Evolutionary conservation across 2,888 invertebrate genomes (phyloP).

Genomic region (Nineta flava): DNA sequence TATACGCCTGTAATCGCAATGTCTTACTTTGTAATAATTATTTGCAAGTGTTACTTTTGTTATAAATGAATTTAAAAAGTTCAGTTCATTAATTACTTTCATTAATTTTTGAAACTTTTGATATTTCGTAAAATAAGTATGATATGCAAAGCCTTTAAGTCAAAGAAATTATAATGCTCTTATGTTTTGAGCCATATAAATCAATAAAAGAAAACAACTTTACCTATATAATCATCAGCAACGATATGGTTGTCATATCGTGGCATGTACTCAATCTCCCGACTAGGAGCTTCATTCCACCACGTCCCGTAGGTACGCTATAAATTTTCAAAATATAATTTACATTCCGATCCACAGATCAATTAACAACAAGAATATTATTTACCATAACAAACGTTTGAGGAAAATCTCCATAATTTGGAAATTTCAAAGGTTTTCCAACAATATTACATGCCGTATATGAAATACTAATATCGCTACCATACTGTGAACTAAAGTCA

Average conservation of each 20-base stretch:
- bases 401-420: constrained; percentile 81
- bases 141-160: too few species aligned
- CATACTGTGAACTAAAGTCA: constrained; percentile 83
- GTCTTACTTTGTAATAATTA: too few species aligned
- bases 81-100: too few species aligned
- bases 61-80: too few species aligned
- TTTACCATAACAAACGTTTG: constrained; percentile 80
- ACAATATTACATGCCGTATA: constrained; percentile 77
- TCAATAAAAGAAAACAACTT: constrained; percentile 16
- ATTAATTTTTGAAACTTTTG: too few species aligned
- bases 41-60: too few species aligned
- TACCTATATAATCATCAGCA: constrained; percentile 72
- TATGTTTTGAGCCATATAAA: too few species aligned
- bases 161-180: too few species aligned
- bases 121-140: background rate
- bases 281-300: constrained; percentile 69
- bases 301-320: constrained; percentile 73
- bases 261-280: constrained; percentile 50
- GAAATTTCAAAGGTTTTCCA: constrained; percentile 71
- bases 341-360: background rate
- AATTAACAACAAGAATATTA: constrained; percentile 7
- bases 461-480: constrained; percentile 71
- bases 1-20: too few species aligned
- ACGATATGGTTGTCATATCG: constrained; percentile 49
- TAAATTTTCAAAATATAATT: constrained; percentile 13